These are phyloP conservation scores for Drosophila kepulauana DNA, from an alignment of 1,140 invertebrate species.

Conservation along the genomic window DNA sequence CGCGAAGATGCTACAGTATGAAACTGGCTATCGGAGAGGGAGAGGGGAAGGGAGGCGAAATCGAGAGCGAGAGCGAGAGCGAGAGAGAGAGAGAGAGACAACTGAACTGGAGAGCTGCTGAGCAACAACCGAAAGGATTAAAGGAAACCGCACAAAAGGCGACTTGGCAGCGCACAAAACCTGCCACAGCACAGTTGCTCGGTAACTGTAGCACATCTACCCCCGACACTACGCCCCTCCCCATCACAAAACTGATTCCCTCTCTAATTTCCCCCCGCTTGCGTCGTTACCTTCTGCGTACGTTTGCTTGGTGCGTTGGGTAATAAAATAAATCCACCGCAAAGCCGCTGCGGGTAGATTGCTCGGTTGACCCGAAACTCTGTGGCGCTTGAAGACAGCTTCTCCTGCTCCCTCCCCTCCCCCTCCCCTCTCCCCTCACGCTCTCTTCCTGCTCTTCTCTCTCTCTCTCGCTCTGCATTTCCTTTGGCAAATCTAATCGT, in stretches of 20 bases:
- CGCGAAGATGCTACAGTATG: constrained; percentile 14
- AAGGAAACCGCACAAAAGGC: constrained; percentile 62
- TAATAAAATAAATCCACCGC: constrained; percentile 83
- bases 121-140: constrained; percentile 64
- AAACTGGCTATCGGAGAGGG: too few species aligned
- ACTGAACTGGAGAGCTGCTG: constrained; percentile 6
- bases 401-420: neutral
- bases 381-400: constrained; percentile 13
- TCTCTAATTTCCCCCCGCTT: neutral
- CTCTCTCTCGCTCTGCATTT: too few species aligned
- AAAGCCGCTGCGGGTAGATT: constrained; percentile 78
- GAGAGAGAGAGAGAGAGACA: neutral
- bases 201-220: neutral
- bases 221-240: neutral
- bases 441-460: neutral
- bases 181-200: constrained; percentile 8
- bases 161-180: constrained; percentile 32
- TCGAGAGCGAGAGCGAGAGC: neutral
- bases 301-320: constrained; percentile 40
- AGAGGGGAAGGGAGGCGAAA: neutral
- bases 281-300: constrained; percentile 11
- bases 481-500: constrained; percentile 16
- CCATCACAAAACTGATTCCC: neutral
- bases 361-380: constrained; percentile 68
- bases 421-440: too few species aligned